Evolutionary conservation across 1,140 invertebrate species (phyloP).

Genomic region (Lepidurus packardi): DNA sequence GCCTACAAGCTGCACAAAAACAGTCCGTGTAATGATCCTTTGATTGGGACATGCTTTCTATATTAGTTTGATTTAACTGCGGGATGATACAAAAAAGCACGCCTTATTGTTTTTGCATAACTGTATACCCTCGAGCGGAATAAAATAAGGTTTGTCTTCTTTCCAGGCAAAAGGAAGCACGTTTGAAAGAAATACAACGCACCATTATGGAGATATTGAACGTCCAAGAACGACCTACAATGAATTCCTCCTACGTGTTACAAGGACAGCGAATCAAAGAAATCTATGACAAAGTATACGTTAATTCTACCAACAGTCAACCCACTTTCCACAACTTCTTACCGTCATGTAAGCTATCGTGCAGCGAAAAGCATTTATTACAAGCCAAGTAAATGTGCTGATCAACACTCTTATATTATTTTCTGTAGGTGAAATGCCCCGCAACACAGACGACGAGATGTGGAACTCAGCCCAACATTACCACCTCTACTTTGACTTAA

Average conservation of each 20-base stretch:
- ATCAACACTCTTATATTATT: not conserved
- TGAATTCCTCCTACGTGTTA: not conserved
- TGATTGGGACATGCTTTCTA: not conserved
- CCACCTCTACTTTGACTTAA: not conserved
- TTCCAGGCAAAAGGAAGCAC: not conserved
- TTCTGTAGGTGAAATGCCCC: not conserved
- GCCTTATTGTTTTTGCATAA: not conserved
- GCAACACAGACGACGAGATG: slow-evolving; percentile 3
- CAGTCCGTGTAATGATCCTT: too few species aligned
- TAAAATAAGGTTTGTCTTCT: not conserved
- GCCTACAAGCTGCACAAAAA: not conserved
- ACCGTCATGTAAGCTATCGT: not conserved
- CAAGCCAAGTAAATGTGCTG: not conserved
- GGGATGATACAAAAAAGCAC: not conserved
- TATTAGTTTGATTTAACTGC: not conserved
- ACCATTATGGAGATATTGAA: not conserved
- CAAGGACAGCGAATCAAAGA: not conserved
- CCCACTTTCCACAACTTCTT: not conserved
- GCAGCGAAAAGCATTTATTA: not conserved
- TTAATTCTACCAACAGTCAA: not conserved
- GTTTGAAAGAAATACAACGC: not conserved
- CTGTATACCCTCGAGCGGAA: not conserved
- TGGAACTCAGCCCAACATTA: slow-evolving; percentile 1
- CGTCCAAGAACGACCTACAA: not conserved
- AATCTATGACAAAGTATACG: not conserved